These are phyloP conservation scores for Plumapathes pennacea DNA, from an alignment of 92 coral and sea anemone genomes.

Conservation along the genomic window DNA sequence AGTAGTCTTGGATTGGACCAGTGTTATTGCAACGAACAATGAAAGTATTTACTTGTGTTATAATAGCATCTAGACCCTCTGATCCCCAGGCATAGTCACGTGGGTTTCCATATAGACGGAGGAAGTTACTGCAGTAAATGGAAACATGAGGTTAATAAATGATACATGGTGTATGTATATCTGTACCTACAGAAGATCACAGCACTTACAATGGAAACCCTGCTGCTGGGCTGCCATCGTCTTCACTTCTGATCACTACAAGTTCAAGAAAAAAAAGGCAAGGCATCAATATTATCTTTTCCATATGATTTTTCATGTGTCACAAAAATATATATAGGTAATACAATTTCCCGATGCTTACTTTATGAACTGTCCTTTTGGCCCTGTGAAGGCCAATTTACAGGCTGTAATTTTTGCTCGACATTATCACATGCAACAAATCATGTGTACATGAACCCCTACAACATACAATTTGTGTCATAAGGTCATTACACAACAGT, in stretches of 20 bases:
- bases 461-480: too few relatives aligned
- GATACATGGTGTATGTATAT: too few relatives aligned
- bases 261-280: background rate
- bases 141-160: background rate
- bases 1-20: background rate
- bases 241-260: constrained; percentile 22
- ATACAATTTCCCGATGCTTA: too few relatives aligned
- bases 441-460: too few relatives aligned
- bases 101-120: constrained; percentile 93
- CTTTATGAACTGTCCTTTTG: too few relatives aligned
- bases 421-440: too few relatives aligned
- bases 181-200: too few relatives aligned
- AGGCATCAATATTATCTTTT: too few relatives aligned
- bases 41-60: constrained; percentile 72
- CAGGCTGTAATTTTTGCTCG: too few relatives aligned
- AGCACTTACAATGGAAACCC: constrained; percentile 64
- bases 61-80: constrained; percentile 90
- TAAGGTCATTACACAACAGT: background rate
- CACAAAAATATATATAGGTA: too few relatives aligned
- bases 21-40: background rate
- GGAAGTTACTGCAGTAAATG: constrained; percentile 55
- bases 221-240: constrained; percentile 47
- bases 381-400: too few relatives aligned
- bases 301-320: too few relatives aligned
- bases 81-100: constrained; percentile 98